Evolutionary conservation across 2,797 vertebrate genomes (phyloP).

Genomic region (Tadarida brasiliensis): DNA sequence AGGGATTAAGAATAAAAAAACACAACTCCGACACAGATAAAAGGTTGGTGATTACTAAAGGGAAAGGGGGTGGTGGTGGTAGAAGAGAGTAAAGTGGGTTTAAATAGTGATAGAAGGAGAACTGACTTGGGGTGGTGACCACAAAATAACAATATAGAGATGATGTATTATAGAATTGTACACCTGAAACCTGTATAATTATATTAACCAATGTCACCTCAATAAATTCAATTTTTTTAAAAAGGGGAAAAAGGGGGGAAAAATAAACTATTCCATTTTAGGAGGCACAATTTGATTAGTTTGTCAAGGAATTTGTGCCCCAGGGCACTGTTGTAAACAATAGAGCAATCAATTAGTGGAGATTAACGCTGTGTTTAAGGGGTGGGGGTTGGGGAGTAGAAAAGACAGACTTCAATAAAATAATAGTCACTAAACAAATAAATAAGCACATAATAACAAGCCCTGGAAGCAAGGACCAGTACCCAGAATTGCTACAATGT

Average conservation of each 20-base stretch:
- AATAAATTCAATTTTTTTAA: neutral
- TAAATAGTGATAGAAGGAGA: neutral
- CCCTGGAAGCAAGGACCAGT: neutral
- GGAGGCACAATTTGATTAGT: neutral
- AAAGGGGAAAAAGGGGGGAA: neutral
- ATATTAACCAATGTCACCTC: neutral
- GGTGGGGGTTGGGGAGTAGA: neutral
- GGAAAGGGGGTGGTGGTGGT: neutral
- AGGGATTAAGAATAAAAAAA: neutral
- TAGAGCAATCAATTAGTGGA: neutral
- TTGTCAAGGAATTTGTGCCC: neutral
- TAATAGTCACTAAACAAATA: neutral
- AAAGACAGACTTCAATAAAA: neutral
- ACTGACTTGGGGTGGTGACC: neutral
- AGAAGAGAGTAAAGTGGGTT: neutral
- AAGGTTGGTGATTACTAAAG: neutral
- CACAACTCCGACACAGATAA: neutral
- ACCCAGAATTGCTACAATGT: neutral
- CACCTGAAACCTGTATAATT: neutral
- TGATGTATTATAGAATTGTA: neutral
- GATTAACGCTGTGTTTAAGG: neutral
- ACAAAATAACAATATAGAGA: neutral
- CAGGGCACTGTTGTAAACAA: neutral
- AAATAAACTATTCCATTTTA: neutral
- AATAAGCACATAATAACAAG: neutral